These are phyloP conservation scores for Synanthedon myopaeformis DNA, from an alignment of 2,888 invertebrate species.

Conservation along the genomic window DNA sequence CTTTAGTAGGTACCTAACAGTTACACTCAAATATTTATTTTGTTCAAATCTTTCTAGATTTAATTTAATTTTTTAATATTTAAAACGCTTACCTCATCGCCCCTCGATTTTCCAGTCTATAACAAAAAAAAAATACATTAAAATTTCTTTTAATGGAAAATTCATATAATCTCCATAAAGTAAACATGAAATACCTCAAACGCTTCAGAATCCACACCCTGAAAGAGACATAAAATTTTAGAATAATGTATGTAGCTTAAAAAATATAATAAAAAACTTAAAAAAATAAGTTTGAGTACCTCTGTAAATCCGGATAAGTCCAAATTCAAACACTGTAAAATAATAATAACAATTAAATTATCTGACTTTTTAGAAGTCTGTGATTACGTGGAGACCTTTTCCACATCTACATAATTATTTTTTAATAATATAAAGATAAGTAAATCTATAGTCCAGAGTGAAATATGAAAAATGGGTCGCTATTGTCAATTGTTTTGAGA, in stretches of 20 bases:
- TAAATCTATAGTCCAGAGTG: too few species aligned
- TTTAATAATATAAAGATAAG: too few species aligned
- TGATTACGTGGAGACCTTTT: too few species aligned
- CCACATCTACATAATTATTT: too few species aligned
- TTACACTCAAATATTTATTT: too few species aligned
- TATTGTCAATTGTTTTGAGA: too few species aligned
- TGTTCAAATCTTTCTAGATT: too few species aligned
- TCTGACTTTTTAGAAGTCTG: background rate
- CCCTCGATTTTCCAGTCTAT: conserved; percentile 35
- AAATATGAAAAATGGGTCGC: too few species aligned
- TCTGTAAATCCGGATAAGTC: conserved; percentile 52
- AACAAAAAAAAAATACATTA: conserved; percentile 10
- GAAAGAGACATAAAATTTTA: conserved; percentile 15
- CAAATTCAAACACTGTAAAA: conserved; percentile 50
- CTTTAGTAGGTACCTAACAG: too few species aligned
- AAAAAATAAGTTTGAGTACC: conserved; percentile 21
- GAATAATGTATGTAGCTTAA: background rate
- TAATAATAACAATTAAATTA: conserved; percentile 5
- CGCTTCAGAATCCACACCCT: conserved; percentile 53
- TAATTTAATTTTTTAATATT: background rate
- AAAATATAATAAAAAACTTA: background rate
- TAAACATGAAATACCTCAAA: conserved; percentile 36
- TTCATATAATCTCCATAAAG: background rate
- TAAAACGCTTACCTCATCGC: conserved; percentile 19
- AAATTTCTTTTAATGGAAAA: background rate